Evolutionary conservation across 1,140 invertebrate species (phyloP).

Genomic region (Drosophila oshimai): DNA sequence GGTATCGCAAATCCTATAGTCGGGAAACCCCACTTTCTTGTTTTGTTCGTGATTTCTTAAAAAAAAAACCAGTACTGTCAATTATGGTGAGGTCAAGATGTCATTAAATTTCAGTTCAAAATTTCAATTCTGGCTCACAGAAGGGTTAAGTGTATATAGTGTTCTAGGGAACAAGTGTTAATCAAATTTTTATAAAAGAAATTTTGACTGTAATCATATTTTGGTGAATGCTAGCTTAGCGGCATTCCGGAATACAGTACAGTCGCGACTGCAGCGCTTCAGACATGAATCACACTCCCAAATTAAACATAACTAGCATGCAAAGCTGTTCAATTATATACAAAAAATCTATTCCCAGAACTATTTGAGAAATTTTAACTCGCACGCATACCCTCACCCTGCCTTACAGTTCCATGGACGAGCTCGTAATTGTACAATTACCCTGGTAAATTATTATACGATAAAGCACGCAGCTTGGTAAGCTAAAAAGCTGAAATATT

Average conservation of each 20-base stretch:
- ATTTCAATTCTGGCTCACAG: too few species aligned
- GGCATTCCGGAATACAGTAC: conserved; percentile 4
- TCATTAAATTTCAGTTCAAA: too few species aligned
- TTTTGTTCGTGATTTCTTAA: too few species aligned
- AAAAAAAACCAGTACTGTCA: too few species aligned
- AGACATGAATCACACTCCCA: conserved; percentile 11
- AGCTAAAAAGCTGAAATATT: conserved; percentile 45
- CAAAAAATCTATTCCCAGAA: conserved; percentile 54
- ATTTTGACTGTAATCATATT: conserved; percentile 7
- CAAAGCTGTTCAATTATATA: conserved; percentile 39
- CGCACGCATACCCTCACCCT: conserved; percentile 12
- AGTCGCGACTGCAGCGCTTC: background rate
- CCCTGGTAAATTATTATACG: conserved; percentile 73
- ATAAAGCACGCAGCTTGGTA: conserved; percentile 72
- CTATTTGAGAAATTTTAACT: conserved; percentile 30
- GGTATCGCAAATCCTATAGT: too few species aligned
- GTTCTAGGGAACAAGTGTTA: background rate
- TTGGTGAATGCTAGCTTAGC: conserved; percentile 5
- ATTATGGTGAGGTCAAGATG: too few species aligned
- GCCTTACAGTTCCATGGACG: background rate
- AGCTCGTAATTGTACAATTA: conserved; percentile 74
- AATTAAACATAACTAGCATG: conserved; percentile 47
- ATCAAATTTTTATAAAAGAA: background rate
- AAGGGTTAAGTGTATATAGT: too few species aligned
- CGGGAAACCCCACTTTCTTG: too few species aligned